Base-by-base conservation (phyloP, 2,113 vertebrate genomes). In the Peromyscus polionotus region DNA sequence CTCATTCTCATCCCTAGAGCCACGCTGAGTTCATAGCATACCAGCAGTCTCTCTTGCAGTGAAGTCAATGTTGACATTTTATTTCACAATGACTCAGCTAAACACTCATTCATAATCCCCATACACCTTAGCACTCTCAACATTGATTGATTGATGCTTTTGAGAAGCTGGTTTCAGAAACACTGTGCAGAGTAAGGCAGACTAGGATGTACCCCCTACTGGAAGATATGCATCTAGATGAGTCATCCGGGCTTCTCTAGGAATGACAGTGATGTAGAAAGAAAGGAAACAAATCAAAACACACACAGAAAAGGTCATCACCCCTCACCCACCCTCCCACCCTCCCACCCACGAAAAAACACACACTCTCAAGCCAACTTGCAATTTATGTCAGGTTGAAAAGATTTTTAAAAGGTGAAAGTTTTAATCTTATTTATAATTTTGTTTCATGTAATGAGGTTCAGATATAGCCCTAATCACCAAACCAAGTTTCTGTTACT, bases 341-440 rank as follows among this genome's bases (percentile, higher is more conserved):
- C 2, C 63, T 1, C 63, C 26, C 24, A 9, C 11, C 31, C 31
- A 63, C 19, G 51, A 39, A 81, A 67, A 3, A n/a, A 28, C 4
- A 33, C 1, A 8, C 14, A 19, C 0, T 26, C 39, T 33, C 8
- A 94, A 51, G 76, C 31, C 26, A 83, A 76, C 87, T 87, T 54
- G 22, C 42, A 94, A 87, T 9, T 80, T 42, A 57, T 11, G 33
- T 20, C 14, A n/a, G 28, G 75, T 61, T 68, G 76, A 45, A 80
- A 48, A 22, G 17, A 33, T 16, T 93, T 95, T 88, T 68, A 90
- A 93, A 94, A 88, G 81, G 20, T 13, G 31, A 59, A 54, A 85
- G 57, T 61, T 48, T 68, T n/a, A 92, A 39, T 45, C 33, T 54
- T 39, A 72, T 80, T 85, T 76, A 79, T 77, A 68, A 80, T 91